phyloP scores from a whole-genome alignment of 2,797 vertebrate species.

The Chelon labrosus region DNA sequence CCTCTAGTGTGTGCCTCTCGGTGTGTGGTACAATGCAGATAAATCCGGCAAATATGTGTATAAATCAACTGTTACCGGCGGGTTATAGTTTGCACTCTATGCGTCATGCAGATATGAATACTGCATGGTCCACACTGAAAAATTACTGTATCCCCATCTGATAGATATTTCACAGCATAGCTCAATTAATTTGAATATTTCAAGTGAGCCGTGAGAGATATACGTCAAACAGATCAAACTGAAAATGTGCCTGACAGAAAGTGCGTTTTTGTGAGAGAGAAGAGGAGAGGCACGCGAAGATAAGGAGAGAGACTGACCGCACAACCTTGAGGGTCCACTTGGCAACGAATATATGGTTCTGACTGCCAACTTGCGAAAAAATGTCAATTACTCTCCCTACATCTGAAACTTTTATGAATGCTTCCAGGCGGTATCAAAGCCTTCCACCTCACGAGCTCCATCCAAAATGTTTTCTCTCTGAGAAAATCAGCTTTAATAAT shows the following conservation, averaged over 20 bases:
- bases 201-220: constrained; percentile 67
- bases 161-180: constrained; percentile 69
- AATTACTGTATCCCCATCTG: constrained; percentile 69
- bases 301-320: constrained; percentile 56
- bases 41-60: constrained; percentile 73
- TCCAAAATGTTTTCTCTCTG: constrained; percentile 77
- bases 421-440: constrained; percentile 81
- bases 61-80: constrained; percentile 68
- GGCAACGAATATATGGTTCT: constrained; percentile 72
- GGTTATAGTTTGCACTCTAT: constrained; percentile 63
- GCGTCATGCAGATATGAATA: constrained; percentile 67
- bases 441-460: constrained; percentile 71
- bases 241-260: constrained; percentile 50
- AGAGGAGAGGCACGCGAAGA: constrained; percentile 19
- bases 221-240: constrained; percentile 73
- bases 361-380: constrained; percentile 82
- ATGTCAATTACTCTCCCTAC: constrained; percentile 80
- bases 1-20: constrained; percentile 70
- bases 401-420: constrained; percentile 85
- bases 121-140: constrained; percentile 60
- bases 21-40: constrained; percentile 59
- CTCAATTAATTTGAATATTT: constrained; percentile 77
- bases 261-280: constrained; percentile 7
- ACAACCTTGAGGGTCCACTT: constrained; percentile 72
- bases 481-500: constrained; percentile 82